These are phyloP conservation scores for Malurus elegans DNA, from an alignment of 2,113 vertebrate species.

Conservation along the genomic window DNA sequence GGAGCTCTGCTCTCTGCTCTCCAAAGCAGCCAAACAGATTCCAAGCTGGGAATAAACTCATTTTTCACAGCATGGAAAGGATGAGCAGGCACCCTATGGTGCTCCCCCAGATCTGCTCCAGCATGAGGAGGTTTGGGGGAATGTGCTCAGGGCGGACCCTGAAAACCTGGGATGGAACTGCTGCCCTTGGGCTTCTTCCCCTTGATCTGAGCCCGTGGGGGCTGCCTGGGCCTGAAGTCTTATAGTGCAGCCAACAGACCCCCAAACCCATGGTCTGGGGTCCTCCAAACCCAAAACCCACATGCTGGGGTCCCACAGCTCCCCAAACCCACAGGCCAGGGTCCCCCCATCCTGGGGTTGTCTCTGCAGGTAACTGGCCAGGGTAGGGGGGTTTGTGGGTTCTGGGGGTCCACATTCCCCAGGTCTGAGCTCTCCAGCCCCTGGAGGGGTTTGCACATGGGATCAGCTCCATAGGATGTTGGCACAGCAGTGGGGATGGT, in stretches of 20 bases:
- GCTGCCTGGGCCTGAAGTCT: not conserved
- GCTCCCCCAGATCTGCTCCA: not conserved
- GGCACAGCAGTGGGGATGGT: not conserved
- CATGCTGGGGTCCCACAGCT: not conserved
- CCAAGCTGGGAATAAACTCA: not conserved
- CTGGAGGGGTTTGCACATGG: fast-evolving
- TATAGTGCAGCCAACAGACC: not conserved
- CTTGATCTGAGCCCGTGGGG: not conserved
- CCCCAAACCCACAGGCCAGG: no score
- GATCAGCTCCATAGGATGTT: not conserved
- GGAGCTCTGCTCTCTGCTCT: not conserved
- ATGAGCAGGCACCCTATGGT: fast-evolving
- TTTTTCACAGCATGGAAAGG: not conserved
- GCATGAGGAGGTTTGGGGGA: not conserved
- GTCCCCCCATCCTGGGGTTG: not conserved
- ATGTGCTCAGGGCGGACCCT: not conserved
- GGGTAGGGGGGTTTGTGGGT: fast-evolving
- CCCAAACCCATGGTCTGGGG: fast-evolving
- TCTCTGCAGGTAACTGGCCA: not conserved
- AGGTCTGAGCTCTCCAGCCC: fast-evolving
- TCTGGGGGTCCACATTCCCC: fast-evolving
- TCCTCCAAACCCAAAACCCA: no score
- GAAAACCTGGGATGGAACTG: not conserved
- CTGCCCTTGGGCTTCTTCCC: not conserved
- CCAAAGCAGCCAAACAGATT: not conserved